Percentiles rank a stretch among this genome's conserved stretches.
phyloP scores from a whole-genome alignment of 1,140 invertebrate species.

The Batillaria attramentaria region DNA sequence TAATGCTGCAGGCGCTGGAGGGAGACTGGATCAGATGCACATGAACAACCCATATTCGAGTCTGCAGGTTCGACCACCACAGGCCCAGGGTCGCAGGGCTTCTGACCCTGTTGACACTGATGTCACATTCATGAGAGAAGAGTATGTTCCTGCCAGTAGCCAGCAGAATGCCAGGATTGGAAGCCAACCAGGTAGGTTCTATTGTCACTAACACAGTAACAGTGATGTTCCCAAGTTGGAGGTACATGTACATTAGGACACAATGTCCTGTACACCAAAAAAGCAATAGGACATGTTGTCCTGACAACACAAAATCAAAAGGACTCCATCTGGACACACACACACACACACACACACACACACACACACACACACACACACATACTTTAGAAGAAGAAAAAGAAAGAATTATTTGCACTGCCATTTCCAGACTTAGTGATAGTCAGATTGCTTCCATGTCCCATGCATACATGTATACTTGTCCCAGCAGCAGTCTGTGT shows the following conservation, averaged over 20 bases:
- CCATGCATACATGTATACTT: too few species aligned
- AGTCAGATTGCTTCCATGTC: too few species aligned
- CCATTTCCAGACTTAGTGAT: too few species aligned
- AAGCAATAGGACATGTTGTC: neutral
- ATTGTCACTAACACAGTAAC: neutral
- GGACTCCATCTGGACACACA: neutral
- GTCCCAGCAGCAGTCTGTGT: neutral
- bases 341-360: neutral
- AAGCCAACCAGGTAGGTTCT: neutral
- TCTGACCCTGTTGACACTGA: constrained; percentile 2
- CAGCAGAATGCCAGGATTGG: neutral
- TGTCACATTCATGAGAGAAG: constrained; percentile 24
- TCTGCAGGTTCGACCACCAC: too few species aligned
- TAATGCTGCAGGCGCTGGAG: too few species aligned
- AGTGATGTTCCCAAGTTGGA: neutral
- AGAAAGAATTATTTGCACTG: too few species aligned
- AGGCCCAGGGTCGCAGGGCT: too few species aligned
- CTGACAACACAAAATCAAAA: neutral
- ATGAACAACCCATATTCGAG: too few species aligned
- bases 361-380: neutral
- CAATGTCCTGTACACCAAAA: neutral
- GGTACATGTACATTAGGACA: neutral
- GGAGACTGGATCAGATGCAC: too few species aligned
- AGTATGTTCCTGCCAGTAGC: constrained; percentile 9
- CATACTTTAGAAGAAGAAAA: too few species aligned